A percentile compares a stretch with the other conserved stretches of the same genome.
These are phyloP conservation scores for Melitaea cinxia DNA, from an alignment of 1,140 invertebrate genomes.

Conservation along the genomic window DNA sequence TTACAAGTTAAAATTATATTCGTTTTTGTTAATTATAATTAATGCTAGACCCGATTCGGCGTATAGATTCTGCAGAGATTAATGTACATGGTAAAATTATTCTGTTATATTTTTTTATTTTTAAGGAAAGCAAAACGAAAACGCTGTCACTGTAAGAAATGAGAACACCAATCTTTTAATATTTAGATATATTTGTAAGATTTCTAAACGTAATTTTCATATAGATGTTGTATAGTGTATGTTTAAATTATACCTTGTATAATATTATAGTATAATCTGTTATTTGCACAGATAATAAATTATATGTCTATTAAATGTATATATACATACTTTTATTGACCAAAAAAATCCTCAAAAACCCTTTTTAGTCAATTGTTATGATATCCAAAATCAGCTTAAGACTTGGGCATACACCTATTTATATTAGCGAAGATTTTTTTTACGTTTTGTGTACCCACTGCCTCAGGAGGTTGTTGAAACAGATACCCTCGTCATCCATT, in stretches of 20 bases:
- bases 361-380: too few relatives aligned
- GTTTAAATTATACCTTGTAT: slow-evolving; percentile 11
- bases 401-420: too few relatives aligned
- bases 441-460: too few relatives aligned
- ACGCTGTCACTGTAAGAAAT: slow-evolving; percentile 26
- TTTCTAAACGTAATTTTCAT: slow-evolving; percentile 23
- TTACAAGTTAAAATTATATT: too few relatives aligned
- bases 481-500: too few relatives aligned
- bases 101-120: not conserved
- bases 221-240: slow-evolving; percentile 26
- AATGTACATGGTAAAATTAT: not conserved
- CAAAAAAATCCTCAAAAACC: not conserved
- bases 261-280: slow-evolving; percentile 2
- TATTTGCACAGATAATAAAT: slow-evolving; percentile 10
- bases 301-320: slow-evolving; percentile 9
- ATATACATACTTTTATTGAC: not conserved
- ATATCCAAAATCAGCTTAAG: too few relatives aligned
- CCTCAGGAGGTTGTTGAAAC: too few relatives aligned
- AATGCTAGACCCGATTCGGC: too few relatives aligned
- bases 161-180: slow-evolving; percentile 46
- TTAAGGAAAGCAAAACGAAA: slow-evolving; percentile 5
- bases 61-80: too few relatives aligned
- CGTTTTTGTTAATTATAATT: too few relatives aligned
- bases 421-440: too few relatives aligned
- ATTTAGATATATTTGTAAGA: slow-evolving; percentile 27